phyloP scores from a whole-genome alignment of 2,888 invertebrate species.

The Dryobotodes eremita region DNA sequence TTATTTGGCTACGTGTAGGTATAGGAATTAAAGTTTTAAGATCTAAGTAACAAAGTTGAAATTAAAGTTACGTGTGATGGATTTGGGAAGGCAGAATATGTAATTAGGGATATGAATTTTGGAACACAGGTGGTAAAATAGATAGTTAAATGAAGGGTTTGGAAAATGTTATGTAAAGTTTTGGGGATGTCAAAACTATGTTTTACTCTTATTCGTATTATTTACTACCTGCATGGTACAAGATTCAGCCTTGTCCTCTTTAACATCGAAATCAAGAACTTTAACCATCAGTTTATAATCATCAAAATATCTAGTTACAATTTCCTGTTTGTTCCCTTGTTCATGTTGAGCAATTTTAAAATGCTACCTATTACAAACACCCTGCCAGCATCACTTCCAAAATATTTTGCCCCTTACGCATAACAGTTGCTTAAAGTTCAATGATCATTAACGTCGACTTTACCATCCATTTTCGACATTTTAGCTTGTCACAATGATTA shows the following conservation, averaged over 20 bases:
- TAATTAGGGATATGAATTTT: constrained; percentile 3
- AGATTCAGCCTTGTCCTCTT: background rate
- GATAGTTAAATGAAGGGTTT: background rate
- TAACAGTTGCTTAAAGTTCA: background rate
- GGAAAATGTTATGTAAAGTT: background rate
- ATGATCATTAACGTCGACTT: background rate
- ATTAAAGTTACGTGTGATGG: background rate
- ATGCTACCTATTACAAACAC: background rate
- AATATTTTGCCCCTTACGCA: background rate
- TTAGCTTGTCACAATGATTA: too few relatives aligned
- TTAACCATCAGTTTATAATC: background rate
- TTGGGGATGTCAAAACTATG: background rate
- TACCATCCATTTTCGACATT: background rate
- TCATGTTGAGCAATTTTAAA: background rate
- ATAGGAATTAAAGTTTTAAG: constrained; percentile 26
- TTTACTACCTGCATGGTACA: background rate
- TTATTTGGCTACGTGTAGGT: background rate
- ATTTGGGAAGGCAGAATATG: background rate
- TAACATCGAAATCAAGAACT: background rate
- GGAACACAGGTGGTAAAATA: background rate
- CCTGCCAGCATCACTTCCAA: background rate
- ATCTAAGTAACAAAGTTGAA: background rate
- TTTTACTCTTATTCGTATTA: background rate
- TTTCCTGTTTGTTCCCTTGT: background rate
- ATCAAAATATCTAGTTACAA: background rate